Evolutionary conservation across 2,797 vertebrate species (phyloP).

Genomic region (Apogon hyalosoma): DNA sequence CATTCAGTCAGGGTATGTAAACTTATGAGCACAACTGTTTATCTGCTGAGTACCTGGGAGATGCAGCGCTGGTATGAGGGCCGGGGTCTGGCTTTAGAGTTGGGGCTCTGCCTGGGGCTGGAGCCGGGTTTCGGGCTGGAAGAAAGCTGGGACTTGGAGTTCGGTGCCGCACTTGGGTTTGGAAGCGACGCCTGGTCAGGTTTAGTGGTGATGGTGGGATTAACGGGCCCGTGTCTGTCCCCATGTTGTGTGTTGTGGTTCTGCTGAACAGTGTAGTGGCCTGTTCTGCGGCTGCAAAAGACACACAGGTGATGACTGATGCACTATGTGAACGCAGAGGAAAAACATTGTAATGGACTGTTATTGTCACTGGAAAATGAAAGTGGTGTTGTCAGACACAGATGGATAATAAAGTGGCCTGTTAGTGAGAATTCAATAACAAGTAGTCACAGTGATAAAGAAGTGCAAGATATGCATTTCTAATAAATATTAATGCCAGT

Average conservation of each 20-base stretch:
- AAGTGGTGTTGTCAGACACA: too few species aligned
- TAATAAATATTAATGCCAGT: too few species aligned
- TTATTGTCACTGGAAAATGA: too few species aligned
- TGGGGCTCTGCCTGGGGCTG: conserved; percentile 66
- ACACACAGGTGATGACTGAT: conserved; percentile 10
- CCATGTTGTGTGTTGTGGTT: conserved; percentile 46
- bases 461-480: too few species aligned
- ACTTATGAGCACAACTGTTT: too few species aligned
- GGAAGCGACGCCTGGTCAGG: not conserved
- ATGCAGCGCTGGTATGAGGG: conserved; percentile 82
- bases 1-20: too few species aligned
- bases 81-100: conserved; percentile 35
- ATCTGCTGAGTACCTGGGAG: conserved; percentile 81
- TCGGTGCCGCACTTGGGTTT: not conserved
- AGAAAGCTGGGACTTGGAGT: conserved; percentile 18
- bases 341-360: too few species aligned
- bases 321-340: too few species aligned
- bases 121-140: conserved; percentile 53
- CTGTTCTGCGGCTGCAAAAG: conserved; percentile 83
- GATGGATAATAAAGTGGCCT: too few species aligned
- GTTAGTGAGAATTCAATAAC: too few species aligned
- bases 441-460: too few species aligned
- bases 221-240: conserved; percentile 30
- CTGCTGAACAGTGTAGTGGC: conserved; percentile 87
- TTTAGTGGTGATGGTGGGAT: conserved; percentile 15